These are phyloP conservation scores for Psilopsiagon aurifrons DNA, from an alignment of 2,113 vertebrate species.

Conservation along the genomic window DNA sequence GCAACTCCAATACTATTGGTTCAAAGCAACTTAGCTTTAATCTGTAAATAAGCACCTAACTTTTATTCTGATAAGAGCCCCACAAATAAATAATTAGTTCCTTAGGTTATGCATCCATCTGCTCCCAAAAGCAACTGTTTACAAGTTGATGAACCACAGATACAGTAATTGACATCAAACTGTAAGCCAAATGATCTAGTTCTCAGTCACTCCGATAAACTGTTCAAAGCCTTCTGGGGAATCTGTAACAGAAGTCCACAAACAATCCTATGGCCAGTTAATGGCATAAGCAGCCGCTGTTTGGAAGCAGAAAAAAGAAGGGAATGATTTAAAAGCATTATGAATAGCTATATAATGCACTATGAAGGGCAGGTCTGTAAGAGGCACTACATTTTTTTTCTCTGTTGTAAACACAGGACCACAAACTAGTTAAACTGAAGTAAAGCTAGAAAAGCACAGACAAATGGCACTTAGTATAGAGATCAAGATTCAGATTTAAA, in stretches of 20 bases:
- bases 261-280: not conserved
- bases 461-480: not conserved
- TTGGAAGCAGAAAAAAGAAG: not conserved
- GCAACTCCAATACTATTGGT: not conserved
- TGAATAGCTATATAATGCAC: not conserved
- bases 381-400: not conserved
- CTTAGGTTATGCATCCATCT: not conserved
- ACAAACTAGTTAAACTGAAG: not conserved
- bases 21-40: not conserved
- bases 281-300: not conserved
- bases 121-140: not conserved
- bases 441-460: not conserved
- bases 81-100: not conserved
- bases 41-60: not conserved
- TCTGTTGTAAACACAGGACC: not conserved
- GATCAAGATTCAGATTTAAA: not conserved
- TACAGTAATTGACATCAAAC: not conserved
- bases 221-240: not conserved
- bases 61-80: not conserved
- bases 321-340: not conserved
- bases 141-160: not conserved
- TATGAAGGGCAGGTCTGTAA: not conserved
- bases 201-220: not conserved
- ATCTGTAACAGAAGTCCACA: not conserved
- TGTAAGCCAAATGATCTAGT: not conserved